Conservation (phyloP, 2,888 invertebrate species). For the Trichogramma evanescens region DNA sequence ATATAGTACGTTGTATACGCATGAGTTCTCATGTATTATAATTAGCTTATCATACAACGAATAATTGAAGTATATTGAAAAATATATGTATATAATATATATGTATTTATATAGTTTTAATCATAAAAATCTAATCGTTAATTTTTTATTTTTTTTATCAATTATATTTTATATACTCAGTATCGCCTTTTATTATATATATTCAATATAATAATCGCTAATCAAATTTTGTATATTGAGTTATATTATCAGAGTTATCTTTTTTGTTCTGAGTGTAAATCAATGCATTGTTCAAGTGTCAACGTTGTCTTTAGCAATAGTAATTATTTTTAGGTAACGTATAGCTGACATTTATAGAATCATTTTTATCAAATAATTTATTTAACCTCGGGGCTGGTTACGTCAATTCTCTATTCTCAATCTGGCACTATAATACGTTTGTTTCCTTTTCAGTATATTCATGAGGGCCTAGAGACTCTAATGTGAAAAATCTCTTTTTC, state of each 20-base stretch:
- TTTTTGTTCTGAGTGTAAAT: slow-evolving; percentile 24
- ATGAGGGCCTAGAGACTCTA: no score
- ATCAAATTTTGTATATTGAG: slow-evolving; percentile 11
- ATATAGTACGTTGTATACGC: no score
- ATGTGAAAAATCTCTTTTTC: no score
- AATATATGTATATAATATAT: slow-evolving; percentile 44
- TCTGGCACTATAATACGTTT: no score
- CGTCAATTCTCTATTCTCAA: no score
- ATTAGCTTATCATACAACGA: slow-evolving; percentile 44
- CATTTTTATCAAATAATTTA: no score
- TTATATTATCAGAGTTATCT: slow-evolving; percentile 26
- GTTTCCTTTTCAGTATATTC: no score
- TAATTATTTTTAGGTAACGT: no score
- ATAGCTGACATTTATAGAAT: no score
- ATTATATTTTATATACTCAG: slow-evolving; percentile 16
- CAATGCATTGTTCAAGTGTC: background rate
- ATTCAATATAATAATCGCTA: slow-evolving; percentile 24
- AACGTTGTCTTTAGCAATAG: no score
- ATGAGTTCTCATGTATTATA: slow-evolving; percentile 16
- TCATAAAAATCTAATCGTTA: slow-evolving; percentile 43
- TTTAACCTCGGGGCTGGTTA: no score
- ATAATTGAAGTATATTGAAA: slow-evolving; percentile 47
- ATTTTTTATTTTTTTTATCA: slow-evolving; percentile 23
- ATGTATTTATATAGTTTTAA: no score
- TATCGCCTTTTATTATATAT: slow-evolving; percentile 25